Base-by-base conservation (phyloP, 2,797 vertebrate species). In the Girardinus metallicus region DNA sequence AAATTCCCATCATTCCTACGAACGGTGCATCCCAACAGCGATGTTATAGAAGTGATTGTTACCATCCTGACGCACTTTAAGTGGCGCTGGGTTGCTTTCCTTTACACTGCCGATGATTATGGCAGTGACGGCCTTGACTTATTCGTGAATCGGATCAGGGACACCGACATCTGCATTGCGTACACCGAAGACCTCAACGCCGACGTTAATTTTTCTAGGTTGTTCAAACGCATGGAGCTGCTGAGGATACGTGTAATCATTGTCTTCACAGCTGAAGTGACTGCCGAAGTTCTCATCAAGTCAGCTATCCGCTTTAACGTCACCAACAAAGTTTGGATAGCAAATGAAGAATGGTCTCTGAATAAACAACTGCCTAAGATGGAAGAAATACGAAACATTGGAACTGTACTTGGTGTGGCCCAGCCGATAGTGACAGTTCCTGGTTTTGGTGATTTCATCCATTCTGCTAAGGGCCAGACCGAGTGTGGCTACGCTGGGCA, bases 41-140 rank as follows among this genome's bases (percentile, higher is more conserved):
- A 95, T 36, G 88, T 95, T 16, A 95, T 96, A 26, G 85, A 95
- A 12, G 92, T 94, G 43, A 94, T 97, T 15, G 73, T 96, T 62
- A 85, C 43, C n/a, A 91, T 97, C 78, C 75, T 97, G 57, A 85
- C 77, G 84, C 85, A 75, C 13, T 98, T 97, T 1, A 21, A 90
- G 0, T 99, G 97, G 97, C 94, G 86, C 0, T 99, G 97, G 97
- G 92, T 98, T 1, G 96, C 95, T 0, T 90, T 97, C 75, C 85
- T 98, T 5, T 92, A 95, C 86, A 95, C 94, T 0, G 78, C 94
- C 0, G 88, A 95, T 0, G 75, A 83, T 73, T 97, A 96, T 0
- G 95, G 97, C 44, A 87, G 46, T 23, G 87, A 94, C 0, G 94
- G 95, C 0, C n/a, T 90, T 1, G 77, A 85, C 0, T 70, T 93